Percentiles rank a stretch among this genome's conserved stretches.
Evolutionary conservation across 2,888 invertebrate species (phyloP).

Genomic region (Hartigia nigra): DNA sequence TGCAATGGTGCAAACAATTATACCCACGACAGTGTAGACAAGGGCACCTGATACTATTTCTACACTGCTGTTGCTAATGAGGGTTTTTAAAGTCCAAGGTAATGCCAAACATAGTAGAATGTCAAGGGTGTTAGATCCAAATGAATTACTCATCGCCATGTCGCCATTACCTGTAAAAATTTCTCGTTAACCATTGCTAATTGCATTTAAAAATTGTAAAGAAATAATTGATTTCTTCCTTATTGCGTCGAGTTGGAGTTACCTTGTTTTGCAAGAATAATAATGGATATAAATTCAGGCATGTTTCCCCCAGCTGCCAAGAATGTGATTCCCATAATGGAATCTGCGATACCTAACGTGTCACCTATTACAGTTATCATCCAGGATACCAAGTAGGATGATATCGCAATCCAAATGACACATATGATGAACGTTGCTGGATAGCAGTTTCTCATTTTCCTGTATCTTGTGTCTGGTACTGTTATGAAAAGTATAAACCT

Average conservation of each 20-base stretch:
- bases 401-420: slow-evolving; percentile 84
- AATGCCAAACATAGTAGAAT: slow-evolving; percentile 85
- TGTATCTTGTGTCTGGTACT: slow-evolving; percentile 76
- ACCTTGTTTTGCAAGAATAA: slow-evolving; percentile 89
- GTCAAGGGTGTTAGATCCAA: slow-evolving; percentile 88
- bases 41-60: slow-evolving; percentile 82
- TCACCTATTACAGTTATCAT: slow-evolving; percentile 88
- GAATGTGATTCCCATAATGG: slow-evolving; percentile 92
- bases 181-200: not conserved
- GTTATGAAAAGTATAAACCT: slow-evolving; percentile 74
- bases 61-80: slow-evolving; percentile 70
- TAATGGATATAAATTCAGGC: slow-evolving; percentile 85
- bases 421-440: slow-evolving; percentile 87
- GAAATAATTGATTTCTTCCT: not conserved
- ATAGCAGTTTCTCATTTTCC: slow-evolving; percentile 72
- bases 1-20: slow-evolving; percentile 78
- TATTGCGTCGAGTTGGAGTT: slow-evolving; percentile 35
- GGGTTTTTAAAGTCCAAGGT: slow-evolving; percentile 85
- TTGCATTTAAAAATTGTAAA: too few relatives aligned
- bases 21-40: slow-evolving; percentile 83
- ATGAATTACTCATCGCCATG: slow-evolving; percentile 87
- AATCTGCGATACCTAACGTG: slow-evolving; percentile 84
- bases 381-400: slow-evolving; percentile 92
- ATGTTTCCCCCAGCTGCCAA: slow-evolving; percentile 91
- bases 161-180: slow-evolving; percentile 79